These are phyloP conservation scores for Sebastes vulpes DNA, from an alignment of 2,797 vertebrate genomes.

Conservation along the genomic window DNA sequence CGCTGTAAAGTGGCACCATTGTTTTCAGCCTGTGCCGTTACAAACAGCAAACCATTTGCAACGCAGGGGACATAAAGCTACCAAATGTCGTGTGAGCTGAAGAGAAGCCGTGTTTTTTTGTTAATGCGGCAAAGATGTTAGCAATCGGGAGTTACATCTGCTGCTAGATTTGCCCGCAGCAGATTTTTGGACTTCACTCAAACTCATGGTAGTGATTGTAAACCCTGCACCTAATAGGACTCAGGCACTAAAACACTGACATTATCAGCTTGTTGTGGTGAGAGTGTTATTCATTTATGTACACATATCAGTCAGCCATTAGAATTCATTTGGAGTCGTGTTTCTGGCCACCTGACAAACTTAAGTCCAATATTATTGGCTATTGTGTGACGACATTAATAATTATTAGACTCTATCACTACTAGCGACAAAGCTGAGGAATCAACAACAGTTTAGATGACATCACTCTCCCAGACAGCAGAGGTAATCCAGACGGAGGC, in stretches of 20 bases:
- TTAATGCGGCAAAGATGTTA: slow-evolving; percentile 46
- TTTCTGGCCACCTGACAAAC: not conserved
- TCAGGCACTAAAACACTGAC: not conserved
- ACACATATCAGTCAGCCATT: not conserved
- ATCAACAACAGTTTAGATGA: slow-evolving; percentile 42
- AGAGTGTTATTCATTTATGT: not conserved
- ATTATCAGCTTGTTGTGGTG: not conserved
- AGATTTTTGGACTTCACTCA: slow-evolving; percentile 2
- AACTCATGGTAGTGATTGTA: not conserved
- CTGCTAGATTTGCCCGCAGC: slow-evolving; percentile 6
- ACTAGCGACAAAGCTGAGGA: not conserved
- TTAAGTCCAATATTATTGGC: not conserved
- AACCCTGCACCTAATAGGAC: not conserved
- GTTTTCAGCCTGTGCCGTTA: slow-evolving; percentile 62
- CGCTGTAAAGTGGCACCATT: slow-evolving; percentile 56
- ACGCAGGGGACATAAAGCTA: slow-evolving; percentile 38
- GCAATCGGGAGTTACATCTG: slow-evolving; percentile 37
- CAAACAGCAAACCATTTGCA: slow-evolving; percentile 24
- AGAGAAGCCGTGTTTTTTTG: slow-evolving; percentile 8
- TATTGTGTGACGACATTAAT: not conserved
- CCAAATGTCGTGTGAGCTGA: slow-evolving; percentile 15
- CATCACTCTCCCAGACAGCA: slow-evolving; percentile 39
- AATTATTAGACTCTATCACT: not conserved
- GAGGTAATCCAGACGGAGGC: slow-evolving; percentile 45
- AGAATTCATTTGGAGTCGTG: not conserved